Base-by-base conservation (phyloP, 2,888 invertebrate genomes). In the Leucophenga montana region DNA sequence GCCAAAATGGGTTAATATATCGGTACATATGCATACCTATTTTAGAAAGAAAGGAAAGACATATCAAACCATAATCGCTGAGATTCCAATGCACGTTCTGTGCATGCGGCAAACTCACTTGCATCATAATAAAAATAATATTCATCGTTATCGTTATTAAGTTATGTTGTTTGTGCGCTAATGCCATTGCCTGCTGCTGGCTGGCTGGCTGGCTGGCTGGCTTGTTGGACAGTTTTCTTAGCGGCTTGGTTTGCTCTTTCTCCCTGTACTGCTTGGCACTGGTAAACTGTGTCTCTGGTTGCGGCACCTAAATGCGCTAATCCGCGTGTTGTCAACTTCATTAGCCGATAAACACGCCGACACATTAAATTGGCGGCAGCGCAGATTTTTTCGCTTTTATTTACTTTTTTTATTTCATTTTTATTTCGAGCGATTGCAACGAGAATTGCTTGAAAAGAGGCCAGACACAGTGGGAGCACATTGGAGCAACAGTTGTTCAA, bases 251-350 rank as follows among this genome's bases (percentile, higher is more conserved):
- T 11, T 22, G 48, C n/a, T 44, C 14, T 44, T 16, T 44, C 9
- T 18, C 9, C 18, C 16, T 50, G n/a, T 1, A 13, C 50, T 6
- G 5, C 50, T 50, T 18, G 50, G 50, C 46, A 46, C 46, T 27
- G 2, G 27, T 27, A 4, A 27, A 27, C 22, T 56, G 56, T 22
- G 31, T 48, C 73, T 67, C 44, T 27, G 27, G 48, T 67, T 31
- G 18, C 31, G 33, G 44, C 5, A 76, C 73, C 85, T 85, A 86
- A 88, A 86, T 88, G 87, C 87, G 88, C 86, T 87, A 88, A 87
- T 87, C 88, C 85, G 86, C 86, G 87, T 87, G 88, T 88, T 88
- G 88, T 88, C 88, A 88, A 88, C 88, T 88, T 88, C 88, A 88
- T 88, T 88, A 88, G 87, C 82, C 87, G 88, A 88, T 88, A 88